A percentile compares a stretch with the other conserved stretches of the same genome.
phyloP scores from a whole-genome alignment of 2,888 invertebrate species.

The Acleris sparsana region DNA sequence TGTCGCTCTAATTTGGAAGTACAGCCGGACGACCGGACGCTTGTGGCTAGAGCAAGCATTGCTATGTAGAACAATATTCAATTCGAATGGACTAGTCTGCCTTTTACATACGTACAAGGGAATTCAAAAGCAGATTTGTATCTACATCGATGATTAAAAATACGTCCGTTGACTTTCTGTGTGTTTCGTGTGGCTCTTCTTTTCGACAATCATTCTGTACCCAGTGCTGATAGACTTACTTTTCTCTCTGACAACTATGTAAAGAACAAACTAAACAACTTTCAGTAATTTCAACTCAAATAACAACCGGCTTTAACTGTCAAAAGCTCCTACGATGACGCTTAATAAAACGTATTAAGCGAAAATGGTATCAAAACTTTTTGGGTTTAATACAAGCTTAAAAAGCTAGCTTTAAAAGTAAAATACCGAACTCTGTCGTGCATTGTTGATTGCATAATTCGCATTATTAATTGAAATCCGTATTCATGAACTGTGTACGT shows the following conservation, averaged over 20 bases:
- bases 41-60: slow-evolving; percentile 12
- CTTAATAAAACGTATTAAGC: slow-evolving; percentile 1
- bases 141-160: too few relatives aligned
- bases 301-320: not conserved
- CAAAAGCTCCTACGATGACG: not conserved
- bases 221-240: too few relatives aligned
- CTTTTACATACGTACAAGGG: not conserved
- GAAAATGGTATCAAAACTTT: slow-evolving; percentile 4
- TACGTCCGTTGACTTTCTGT: too few relatives aligned
- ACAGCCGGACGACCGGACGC: slow-evolving; percentile 17
- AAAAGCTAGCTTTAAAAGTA: slow-evolving; percentile 36
- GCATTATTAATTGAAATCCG: slow-evolving; percentile 51
- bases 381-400: not conserved
- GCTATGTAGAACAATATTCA: slow-evolving; percentile 41
- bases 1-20: slow-evolving; percentile 28
- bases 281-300: too few relatives aligned
- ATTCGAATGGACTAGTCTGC: slow-evolving; percentile 14
- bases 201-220: too few relatives aligned
- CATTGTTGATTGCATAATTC: slow-evolving; percentile 52
- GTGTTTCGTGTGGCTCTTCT: too few relatives aligned
- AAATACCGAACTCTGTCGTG: slow-evolving; percentile 47
- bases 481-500: slow-evolving; percentile 38
- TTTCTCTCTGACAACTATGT: too few relatives aligned
- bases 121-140: not conserved
- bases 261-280: too few relatives aligned